These are phyloP conservation scores for Erythrolamprus reginae DNA, from an alignment of 2,113 vertebrate species.

Conservation along the genomic window DNA sequence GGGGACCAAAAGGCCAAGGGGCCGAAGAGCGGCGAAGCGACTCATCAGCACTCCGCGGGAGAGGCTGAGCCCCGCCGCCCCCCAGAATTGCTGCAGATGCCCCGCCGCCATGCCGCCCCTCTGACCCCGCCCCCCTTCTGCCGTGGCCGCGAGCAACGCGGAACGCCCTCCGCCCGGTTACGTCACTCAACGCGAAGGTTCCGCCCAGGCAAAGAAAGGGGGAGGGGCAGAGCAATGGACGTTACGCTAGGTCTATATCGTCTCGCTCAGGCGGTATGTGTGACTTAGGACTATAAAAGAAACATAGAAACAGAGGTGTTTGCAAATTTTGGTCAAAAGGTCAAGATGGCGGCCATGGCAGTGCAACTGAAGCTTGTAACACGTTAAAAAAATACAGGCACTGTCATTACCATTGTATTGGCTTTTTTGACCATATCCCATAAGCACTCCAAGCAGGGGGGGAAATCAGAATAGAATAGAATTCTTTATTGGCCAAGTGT, in stretches of 20 bases:
- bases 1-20: constrained; percentile 76
- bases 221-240: not conserved
- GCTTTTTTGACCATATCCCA: too few species aligned
- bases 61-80: constrained; percentile 67
- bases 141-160: constrained; percentile 30
- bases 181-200: not conserved
- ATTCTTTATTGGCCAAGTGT: too few species aligned
- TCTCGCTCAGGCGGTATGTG: not conserved
- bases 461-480: too few species aligned
- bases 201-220: not conserved
- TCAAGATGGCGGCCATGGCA: too few species aligned
- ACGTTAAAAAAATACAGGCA: too few species aligned
- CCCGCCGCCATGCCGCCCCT: not conserved
- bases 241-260: not conserved
- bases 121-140: not conserved
- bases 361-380: too few species aligned
- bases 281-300: too few species aligned
- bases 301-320: too few species aligned
- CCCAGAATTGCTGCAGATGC: constrained; percentile 31
- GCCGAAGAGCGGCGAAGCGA: constrained; percentile 65
- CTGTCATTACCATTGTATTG: too few species aligned
- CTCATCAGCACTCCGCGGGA: constrained; percentile 79
- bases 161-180: not conserved
- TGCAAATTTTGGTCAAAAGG: too few species aligned
- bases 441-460: too few species aligned